These are phyloP conservation scores for Chouioia cunea DNA, from an alignment of 2,888 invertebrate genomes.

Conservation along the genomic window DNA sequence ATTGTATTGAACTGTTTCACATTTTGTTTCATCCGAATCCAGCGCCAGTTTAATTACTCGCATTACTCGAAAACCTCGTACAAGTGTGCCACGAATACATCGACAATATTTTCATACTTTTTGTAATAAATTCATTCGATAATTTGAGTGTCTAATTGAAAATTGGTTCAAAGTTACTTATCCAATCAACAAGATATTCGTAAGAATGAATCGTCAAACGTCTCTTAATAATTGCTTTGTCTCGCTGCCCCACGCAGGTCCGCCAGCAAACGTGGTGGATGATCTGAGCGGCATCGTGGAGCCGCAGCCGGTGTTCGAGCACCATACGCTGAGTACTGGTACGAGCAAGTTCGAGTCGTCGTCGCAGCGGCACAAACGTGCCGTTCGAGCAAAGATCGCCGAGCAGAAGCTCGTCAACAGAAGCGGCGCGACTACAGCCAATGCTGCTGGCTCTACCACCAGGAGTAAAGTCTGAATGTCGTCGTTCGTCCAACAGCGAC, in stretches of 20 bases:
- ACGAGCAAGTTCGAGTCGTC: conserved; percentile 60
- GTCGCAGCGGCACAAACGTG: conserved; percentile 51
- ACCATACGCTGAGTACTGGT: conserved; percentile 56
- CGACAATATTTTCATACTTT: too few relatives aligned
- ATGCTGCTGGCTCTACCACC: conserved; percentile 31
- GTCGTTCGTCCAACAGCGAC: not conserved
- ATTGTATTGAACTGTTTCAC: too few relatives aligned
- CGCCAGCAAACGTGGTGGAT: conserved; percentile 38
- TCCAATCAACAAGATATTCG: too few relatives aligned
- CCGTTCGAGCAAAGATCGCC: conserved; percentile 50
- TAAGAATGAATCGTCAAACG: too few relatives aligned
- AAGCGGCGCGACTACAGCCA: conserved; percentile 41
- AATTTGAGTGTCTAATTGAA: too few relatives aligned
- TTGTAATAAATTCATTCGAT: not conserved
- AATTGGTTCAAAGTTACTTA: too few relatives aligned
- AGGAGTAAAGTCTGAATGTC: conserved; percentile 26
- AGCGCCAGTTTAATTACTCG: too few relatives aligned
- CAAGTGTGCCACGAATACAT: too few relatives aligned
- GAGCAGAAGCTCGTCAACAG: conserved; percentile 53
- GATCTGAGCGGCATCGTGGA: conserved; percentile 35
- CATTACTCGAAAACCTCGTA: too few relatives aligned
- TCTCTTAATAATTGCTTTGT: not conserved
- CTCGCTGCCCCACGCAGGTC: conserved; percentile 51
- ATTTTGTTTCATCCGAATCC: too few relatives aligned
- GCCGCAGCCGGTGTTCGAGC: conserved; percentile 52